Evolutionary conservation across 2,888 invertebrate species (phyloP).

Genomic region (Antheraea yamamai): DNA sequence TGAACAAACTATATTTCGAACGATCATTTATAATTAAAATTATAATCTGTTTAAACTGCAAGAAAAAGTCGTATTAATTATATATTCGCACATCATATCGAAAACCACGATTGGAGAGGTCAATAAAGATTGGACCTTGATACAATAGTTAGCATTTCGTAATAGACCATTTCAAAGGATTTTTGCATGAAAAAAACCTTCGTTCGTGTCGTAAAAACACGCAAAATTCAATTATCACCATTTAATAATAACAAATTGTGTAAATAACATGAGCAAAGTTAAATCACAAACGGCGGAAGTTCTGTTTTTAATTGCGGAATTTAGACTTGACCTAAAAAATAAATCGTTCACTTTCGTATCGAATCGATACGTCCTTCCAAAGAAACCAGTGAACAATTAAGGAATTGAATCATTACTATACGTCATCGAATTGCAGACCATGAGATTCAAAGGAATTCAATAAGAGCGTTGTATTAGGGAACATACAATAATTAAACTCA

Average conservation of each 20-base stretch:
- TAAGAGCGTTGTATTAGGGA: constrained; percentile 20
- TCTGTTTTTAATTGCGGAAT: constrained; percentile 18
- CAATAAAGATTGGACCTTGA: neutral
- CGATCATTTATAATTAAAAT: too few relatives aligned
- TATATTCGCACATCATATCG: neutral
- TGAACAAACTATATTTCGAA: too few relatives aligned
- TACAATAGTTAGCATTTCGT: neutral
- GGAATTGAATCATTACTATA: constrained; percentile 13
- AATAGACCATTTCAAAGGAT: neutral
- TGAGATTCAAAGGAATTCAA: constrained; percentile 24
- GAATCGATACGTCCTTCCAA: constrained; percentile 10
- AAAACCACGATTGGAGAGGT: neutral
- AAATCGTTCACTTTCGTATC: constrained; percentile 6
- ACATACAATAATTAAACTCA: constrained; percentile 36
- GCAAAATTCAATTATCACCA: neutral
- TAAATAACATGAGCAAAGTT: constrained; percentile 15
- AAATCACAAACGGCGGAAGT: constrained; percentile 7
- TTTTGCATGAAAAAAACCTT: neutral
- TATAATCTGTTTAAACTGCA: too few relatives aligned
- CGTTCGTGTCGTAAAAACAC: neutral
- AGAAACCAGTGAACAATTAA: constrained; percentile 16
- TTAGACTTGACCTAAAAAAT: constrained; percentile 21
- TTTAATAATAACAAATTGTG: constrained; percentile 1
- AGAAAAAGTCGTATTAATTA: neutral
- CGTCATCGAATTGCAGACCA: constrained; percentile 19